Percentiles rank a stretch among this genome's conserved stretches.
These are phyloP conservation scores for Corydoras sp. DNA, from an alignment of 2,113 vertebrate species.

Conservation along the genomic window DNA sequence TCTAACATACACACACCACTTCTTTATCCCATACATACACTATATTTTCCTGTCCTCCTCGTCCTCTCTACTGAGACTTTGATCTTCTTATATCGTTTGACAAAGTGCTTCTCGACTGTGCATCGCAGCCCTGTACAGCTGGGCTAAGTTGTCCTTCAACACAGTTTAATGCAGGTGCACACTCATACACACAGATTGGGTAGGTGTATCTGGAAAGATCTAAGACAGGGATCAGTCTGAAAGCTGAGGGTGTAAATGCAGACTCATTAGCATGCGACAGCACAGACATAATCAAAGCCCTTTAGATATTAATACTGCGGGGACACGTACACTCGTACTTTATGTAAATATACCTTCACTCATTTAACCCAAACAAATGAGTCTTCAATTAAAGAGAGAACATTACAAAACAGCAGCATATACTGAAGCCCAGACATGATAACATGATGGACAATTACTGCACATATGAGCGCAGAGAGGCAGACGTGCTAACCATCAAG, in stretches of 20 bases:
- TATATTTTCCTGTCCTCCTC: neutral
- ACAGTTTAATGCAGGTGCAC: conserved; percentile 17
- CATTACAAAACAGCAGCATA: neutral
- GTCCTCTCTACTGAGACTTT: neutral
- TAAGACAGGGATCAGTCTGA: conserved; percentile 13
- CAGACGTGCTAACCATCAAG: too few relatives aligned
- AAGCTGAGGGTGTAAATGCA: conserved; percentile 17
- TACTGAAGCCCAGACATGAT: neutral
- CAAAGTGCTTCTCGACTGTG: conserved; percentile 23
- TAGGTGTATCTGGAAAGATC: neutral
- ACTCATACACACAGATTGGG: conserved; percentile 1
- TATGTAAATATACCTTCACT: neutral
- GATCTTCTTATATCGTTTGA: conserved; percentile 24
- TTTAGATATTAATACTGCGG: neutral
- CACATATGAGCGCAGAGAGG: neutral
- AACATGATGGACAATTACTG: conserved; percentile 4
- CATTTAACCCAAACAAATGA: neutral
- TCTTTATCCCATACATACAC: neutral
- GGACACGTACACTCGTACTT: neutral
- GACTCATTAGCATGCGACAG: conserved; percentile 33
- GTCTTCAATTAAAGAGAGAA: neutral
- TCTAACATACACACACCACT: too few relatives aligned
- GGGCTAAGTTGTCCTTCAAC: conserved; percentile 28
- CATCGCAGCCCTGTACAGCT: conserved; percentile 28
- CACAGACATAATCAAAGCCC: conserved; percentile 25